These are phyloP conservation scores for Tortricodes alternella DNA, from an alignment of 2,888 invertebrate species.

Conservation along the genomic window DNA sequence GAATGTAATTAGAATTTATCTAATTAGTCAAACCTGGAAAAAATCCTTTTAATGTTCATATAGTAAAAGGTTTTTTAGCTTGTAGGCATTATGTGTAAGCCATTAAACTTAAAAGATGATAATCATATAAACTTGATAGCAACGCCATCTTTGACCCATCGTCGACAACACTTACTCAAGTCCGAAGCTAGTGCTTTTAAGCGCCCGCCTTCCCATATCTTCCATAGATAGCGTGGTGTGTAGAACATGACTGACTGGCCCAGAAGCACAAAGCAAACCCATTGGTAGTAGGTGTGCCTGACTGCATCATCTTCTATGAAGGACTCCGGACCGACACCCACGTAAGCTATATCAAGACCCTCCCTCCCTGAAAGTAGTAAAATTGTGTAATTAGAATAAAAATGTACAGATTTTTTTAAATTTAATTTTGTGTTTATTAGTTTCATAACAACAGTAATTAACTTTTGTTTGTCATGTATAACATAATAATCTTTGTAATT, in stretches of 20 bases:
- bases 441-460: too few species aligned
- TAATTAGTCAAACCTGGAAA: too few species aligned
- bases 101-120: too few species aligned
- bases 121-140: not conserved
- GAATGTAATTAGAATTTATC: too few species aligned
- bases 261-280: slow-evolving; percentile 87
- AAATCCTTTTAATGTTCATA: too few species aligned
- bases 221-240: slow-evolving; percentile 87
- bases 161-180: slow-evolving; percentile 67
- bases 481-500: too few species aligned
- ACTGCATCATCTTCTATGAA: slow-evolving; percentile 74
- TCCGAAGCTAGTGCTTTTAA: slow-evolving; percentile 83
- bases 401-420: too few species aligned
- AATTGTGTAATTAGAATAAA: too few species aligned
- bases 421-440: too few species aligned
- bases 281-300: slow-evolving; percentile 86
- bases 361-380: slow-evolving; percentile 60
- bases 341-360: slow-evolving; percentile 75
- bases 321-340: slow-evolving; percentile 73
- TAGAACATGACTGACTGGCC: slow-evolving; percentile 87
- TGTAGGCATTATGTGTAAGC: too few species aligned
- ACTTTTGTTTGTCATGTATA: too few species aligned
- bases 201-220: slow-evolving; percentile 86
- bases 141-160: not conserved
- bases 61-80: too few species aligned